These are phyloP conservation scores for Volucella inanis DNA, from an alignment of 2,888 invertebrate species.

Conservation along the genomic window DNA sequence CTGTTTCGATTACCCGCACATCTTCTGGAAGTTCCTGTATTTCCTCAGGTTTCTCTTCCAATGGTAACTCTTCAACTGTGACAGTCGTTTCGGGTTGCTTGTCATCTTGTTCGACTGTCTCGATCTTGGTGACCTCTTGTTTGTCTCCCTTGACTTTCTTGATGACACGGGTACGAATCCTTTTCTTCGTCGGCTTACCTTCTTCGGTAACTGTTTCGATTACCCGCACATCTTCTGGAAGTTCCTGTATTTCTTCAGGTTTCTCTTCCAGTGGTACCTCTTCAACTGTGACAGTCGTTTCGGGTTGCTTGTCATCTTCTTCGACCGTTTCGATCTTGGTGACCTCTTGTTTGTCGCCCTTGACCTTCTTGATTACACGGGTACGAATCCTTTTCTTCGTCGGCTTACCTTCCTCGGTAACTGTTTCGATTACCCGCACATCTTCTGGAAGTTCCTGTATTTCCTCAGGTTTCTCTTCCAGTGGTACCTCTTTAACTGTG, in stretches of 20 bases:
- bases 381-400: slow-evolving; percentile 45
- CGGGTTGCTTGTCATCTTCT: slow-evolving; percentile 51
- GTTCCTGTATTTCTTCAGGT: slow-evolving; percentile 39
- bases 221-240: slow-evolving; percentile 45
- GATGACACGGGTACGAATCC: slow-evolving; percentile 45
- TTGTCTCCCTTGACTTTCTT: slow-evolving; percentile 60
- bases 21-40: slow-evolving; percentile 36
- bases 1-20: slow-evolving; percentile 2
- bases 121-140: slow-evolving; percentile 64
- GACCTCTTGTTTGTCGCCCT: slow-evolving; percentile 57
- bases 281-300: slow-evolving; percentile 51
- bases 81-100: slow-evolving; percentile 58
- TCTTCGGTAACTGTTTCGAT: slow-evolving; percentile 39
- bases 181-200: slow-evolving; percentile 50
- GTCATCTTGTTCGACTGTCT: slow-evolving; percentile 61
- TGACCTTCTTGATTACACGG: slow-evolving; percentile 44
- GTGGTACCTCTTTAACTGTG: slow-evolving; percentile 45
- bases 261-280: slow-evolving; percentile 48
- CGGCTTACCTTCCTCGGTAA: slow-evolving; percentile 53
- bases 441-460: slow-evolving; percentile 46
- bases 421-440: slow-evolving; percentile 21
- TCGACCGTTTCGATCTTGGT: slow-evolving; percentile 58
- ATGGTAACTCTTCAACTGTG: slow-evolving; percentile 46
- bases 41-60: slow-evolving; percentile 23
- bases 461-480: slow-evolving; percentile 51